Conservation (phyloP, 2,888 invertebrate species). For the Digitonthophagus gazella region DNA sequence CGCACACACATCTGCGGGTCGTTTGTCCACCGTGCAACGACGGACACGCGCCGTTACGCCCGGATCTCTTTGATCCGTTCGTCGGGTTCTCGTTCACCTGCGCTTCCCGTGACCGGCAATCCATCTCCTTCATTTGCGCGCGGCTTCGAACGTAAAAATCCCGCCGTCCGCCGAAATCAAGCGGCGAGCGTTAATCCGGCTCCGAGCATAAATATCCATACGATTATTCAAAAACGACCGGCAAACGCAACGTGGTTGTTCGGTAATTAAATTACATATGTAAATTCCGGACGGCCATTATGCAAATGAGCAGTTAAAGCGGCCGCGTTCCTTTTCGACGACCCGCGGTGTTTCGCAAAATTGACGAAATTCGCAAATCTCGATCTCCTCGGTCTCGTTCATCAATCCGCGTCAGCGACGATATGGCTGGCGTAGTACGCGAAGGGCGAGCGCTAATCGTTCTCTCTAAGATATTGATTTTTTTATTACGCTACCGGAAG, state of each 20-base stretch:
- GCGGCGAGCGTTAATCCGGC: neutral
- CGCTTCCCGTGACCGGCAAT: neutral
- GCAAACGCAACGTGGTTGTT: neutral
- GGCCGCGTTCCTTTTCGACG: neutral
- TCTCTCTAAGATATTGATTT: neutral
- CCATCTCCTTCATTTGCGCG: neutral
- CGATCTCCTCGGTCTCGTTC: neutral
- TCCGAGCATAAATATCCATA: neutral
- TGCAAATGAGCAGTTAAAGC: no score
- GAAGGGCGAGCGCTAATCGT: neutral
- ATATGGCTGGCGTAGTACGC: no score
- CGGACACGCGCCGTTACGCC: neutral
- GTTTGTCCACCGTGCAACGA: neutral
- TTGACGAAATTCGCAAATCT: neutral
- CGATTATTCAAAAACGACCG: neutral
- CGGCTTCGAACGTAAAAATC: neutral
- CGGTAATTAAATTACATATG: neutral
- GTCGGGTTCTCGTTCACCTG: neutral
- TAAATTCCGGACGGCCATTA: neutral
- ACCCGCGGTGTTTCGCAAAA: neutral
- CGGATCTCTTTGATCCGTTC: neutral
- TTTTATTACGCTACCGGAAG: neutral
- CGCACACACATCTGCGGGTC: neutral
- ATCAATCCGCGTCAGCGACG: neutral
- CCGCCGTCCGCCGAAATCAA: neutral